Evolutionary conservation across 2,888 invertebrate species (phyloP).

Genomic region (Conops quadrifasciatus): DNA sequence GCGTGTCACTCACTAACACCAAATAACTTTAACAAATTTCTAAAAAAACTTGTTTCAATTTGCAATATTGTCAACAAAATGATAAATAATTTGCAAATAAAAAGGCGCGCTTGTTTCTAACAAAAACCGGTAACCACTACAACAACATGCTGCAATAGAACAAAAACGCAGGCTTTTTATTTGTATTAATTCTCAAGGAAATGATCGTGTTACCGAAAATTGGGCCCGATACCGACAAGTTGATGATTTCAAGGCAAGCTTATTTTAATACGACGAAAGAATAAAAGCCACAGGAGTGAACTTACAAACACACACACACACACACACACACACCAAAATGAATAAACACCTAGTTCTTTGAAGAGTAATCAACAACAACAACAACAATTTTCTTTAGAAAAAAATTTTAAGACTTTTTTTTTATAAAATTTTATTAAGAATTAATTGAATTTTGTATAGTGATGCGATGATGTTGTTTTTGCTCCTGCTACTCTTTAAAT

Average conservation of each 20-base stretch:
- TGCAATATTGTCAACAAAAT: too few relatives aligned
- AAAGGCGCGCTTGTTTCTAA: too few relatives aligned
- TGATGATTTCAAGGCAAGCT: neutral
- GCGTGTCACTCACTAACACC: too few relatives aligned
- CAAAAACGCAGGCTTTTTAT: neutral
- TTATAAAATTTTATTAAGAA: too few relatives aligned
- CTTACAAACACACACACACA: too few relatives aligned
- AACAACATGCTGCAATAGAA: neutral
- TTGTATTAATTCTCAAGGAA: slow-evolving; percentile 1
- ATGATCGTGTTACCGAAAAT: slow-evolving; percentile 16
- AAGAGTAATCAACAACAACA: neutral
- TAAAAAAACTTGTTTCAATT: too few relatives aligned
- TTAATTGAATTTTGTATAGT: too few relatives aligned
- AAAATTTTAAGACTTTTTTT: too few relatives aligned
- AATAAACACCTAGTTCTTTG: neutral
- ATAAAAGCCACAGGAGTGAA: neutral
- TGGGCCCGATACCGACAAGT: neutral
- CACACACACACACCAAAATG: neutral
- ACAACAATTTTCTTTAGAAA: neutral
- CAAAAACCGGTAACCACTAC: slow-evolving; percentile 19
- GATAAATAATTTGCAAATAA: too few relatives aligned
- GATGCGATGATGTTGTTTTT: too few relatives aligned
- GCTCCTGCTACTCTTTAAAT: neutral
- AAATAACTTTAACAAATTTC: too few relatives aligned
- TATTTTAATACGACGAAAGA: neutral